Evolutionary conservation across 2,797 vertebrate species (phyloP).

Genomic region (Chaetophractus vellerosus): DNA sequence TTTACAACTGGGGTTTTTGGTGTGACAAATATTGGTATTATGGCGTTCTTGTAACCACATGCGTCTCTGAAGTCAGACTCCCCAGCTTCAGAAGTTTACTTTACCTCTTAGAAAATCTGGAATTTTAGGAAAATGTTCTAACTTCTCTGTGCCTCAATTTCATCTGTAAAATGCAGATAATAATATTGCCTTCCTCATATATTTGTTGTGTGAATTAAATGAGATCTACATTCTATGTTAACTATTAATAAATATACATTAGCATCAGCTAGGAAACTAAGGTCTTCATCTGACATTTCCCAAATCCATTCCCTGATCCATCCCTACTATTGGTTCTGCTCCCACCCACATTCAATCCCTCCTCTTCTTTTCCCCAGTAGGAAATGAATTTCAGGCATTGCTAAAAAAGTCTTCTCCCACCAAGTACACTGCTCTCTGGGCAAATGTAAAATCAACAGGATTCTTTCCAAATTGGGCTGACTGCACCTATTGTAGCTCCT

Average conservation of each 20-base stretch:
- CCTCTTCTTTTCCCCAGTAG: neutral
- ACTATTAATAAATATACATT: neutral
- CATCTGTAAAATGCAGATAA: neutral
- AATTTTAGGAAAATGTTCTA: constrained; percentile 31
- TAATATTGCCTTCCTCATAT: neutral
- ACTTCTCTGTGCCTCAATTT: neutral
- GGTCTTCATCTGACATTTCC: neutral
- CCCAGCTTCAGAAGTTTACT: constrained; percentile 35
- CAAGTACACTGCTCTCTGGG: neutral
- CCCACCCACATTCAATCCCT: neutral
- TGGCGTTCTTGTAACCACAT: neutral
- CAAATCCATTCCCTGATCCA: neutral
- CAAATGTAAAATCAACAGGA: neutral
- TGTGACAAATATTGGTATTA: constrained; percentile 12
- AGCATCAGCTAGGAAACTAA: neutral
- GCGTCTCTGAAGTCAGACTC: neutral
- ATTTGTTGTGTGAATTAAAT: constrained; percentile 16
- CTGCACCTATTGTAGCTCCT: neutral
- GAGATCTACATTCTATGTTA: neutral
- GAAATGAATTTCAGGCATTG: neutral
- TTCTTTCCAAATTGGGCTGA: neutral
- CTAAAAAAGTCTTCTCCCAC: neutral
- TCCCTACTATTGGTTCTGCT: neutral
- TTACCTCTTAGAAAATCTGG: neutral
- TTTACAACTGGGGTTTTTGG: constrained; percentile 45